Evolutionary conservation across 1,140 invertebrate species (phyloP), one percentile per base, ranked within the genome.

Genomic region (Heterodera carotae): DNA sequence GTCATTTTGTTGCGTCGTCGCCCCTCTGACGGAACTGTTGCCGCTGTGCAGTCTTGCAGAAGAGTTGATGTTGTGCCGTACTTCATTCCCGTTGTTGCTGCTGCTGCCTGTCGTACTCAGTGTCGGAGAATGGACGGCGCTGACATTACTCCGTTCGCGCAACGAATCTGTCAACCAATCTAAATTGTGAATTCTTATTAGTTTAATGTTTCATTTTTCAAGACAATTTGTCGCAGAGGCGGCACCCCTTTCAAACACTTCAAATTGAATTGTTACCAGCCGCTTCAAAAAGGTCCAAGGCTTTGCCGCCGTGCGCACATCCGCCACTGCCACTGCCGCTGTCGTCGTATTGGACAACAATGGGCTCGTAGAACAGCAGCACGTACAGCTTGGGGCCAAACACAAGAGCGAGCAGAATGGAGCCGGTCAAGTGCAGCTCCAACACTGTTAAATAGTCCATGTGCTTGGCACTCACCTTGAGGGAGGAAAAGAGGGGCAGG

Each of bases 321-420:
- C 66, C 33, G 12, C 31, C 56, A 25, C 31, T 68, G n/a, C n/a
- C n/a, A n/a, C n/a, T n/a, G n/a, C n/a, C n/a, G n/a, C n/a, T n/a
- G n/a, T n/a, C n/a, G 43, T 39, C 59, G 39, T 74, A 85, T 72
- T 88, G 84, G 36, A 86, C 86, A 59, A 86, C 78, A 29, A 87
- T 77, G 7, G 86, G 86, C 75, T 86, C 86, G 70, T 86, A 86
- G 36, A 80, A 83, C 3, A 86, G 80, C 36, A 86, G 80, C 77
- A 86, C 87, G 78, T 86, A 86, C 39, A 86, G 77, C 62, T 86
- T 86, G 6, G 85, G 85, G 15, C 86, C 86, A 69, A 86, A 86
- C 15, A 86, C 69, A 68, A 86, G 83, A 29, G 62, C 76, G 48
- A 86, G 76, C 31, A 86, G 78, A 27, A 85, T 76, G 53, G 81